Conservation (phyloP, 2,113 vertebrate species). For the Dicerorhinus sumatrensis region DNA sequence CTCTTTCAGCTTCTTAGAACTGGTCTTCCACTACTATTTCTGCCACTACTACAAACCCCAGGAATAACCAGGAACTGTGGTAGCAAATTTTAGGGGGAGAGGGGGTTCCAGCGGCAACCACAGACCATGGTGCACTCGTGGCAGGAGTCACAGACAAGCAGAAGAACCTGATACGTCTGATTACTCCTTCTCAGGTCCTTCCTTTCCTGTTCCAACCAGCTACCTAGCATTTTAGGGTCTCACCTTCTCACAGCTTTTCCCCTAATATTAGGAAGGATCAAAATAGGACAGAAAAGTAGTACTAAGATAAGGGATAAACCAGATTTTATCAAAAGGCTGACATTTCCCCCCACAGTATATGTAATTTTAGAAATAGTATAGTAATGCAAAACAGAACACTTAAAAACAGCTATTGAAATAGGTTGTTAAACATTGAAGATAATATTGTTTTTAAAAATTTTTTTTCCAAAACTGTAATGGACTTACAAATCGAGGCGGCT, state of each 20-base stretch:
- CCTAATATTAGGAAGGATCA: not conserved
- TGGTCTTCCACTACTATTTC: not conserved
- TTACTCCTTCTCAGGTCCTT: not conserved
- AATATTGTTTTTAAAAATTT: conserved; percentile 28
- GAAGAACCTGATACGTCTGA: not conserved
- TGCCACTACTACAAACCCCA: not conserved
- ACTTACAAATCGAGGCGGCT: conserved; percentile 97
- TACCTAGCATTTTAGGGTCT: not conserved
- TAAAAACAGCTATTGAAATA: not conserved
- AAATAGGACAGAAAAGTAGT: conserved; percentile 11
- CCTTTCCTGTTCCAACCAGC: conserved; percentile 1
- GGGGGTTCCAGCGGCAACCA: not conserved
- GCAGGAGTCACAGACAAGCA: not conserved
- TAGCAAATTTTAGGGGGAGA: not conserved
- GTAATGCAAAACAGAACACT: conserved; percentile 42
- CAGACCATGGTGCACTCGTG: not conserved
- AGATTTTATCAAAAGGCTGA: conserved; percentile 57
- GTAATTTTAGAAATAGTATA: conserved; percentile 57
- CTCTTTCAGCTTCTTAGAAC: not conserved
- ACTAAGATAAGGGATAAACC: conserved; percentile 29
- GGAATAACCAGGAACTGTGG: not conserved
- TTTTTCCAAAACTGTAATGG: conserved; percentile 40
- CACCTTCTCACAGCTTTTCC: not conserved
- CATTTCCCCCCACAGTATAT: not conserved
- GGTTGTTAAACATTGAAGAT: conserved; percentile 40